Evolutionary conservation across 2,888 invertebrate species (phyloP), one percentile per base, ranked within the genome.

Genomic region (Melanotus villosus): DNA sequence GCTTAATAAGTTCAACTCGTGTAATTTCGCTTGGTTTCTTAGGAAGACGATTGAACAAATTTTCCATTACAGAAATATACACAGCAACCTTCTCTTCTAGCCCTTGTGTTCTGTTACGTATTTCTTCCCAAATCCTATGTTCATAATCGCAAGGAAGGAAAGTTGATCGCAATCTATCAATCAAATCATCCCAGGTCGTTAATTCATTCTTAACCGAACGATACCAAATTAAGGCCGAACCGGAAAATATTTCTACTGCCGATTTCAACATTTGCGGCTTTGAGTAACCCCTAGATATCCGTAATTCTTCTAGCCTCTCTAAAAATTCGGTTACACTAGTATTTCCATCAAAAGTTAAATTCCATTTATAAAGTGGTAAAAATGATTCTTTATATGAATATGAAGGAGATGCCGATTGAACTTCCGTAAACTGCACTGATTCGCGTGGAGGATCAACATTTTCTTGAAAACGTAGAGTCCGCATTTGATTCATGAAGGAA

Each of bases 161-260:
- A 7, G 26, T 26, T 5, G 3, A 3, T 7, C 7, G 3, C 4
- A 47, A 10, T 47, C 9, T n/a, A 6, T 7, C 47, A 6, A n/a
- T 16, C 16, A 18, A 38, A 57, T 43, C 62, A 65, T 60, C 65
- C 59, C 64, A 21, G 52, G 64, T 38, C 59, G 41, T 60, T 54
- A 64, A 71, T 65, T 68, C 65, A 60, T 65, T 60, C 43, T 60
- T 68, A 68, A 71, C 65, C 60, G 59, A 60, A 64, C 65, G 63
- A 65, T 57, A 59, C 60, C 64, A 50, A 26, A 18, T 7, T 23
- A 23, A 18, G 30, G 18, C 12, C 6, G 12, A 21, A 14, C 45
- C 54, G 1, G 50, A 16, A 47, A 64, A 47, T 10, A 72, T 19
- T 26, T 67, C 66, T 10, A 63, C 36, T 12, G 69, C 69, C 32